A percentile compares a stretch with the other conserved stretches of the same genome.
These are phyloP conservation scores for Neoarius graeffei DNA, from an alignment of 2,113 vertebrate species.

Conservation along the genomic window DNA sequence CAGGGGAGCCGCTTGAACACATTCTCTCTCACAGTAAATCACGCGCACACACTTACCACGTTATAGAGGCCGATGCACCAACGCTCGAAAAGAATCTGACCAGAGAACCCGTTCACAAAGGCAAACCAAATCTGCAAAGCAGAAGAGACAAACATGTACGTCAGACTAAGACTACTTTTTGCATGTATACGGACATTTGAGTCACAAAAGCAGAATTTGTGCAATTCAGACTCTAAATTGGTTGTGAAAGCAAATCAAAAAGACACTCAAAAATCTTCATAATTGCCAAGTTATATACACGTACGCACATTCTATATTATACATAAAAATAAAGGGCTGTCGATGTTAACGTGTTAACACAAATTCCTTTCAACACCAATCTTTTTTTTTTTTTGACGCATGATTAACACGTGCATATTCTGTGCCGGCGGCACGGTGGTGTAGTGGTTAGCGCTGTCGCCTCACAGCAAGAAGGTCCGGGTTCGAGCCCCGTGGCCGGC, in stretches of 20 bases:
- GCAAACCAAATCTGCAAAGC: slow-evolving; percentile 94
- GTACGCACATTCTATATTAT: not conserved
- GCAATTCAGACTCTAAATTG: not conserved
- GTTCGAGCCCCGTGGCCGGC: too few relatives aligned
- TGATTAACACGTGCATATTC: too few relatives aligned
- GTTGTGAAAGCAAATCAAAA: not conserved
- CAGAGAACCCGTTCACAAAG: slow-evolving; percentile 98
- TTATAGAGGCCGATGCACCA: slow-evolving; percentile 99
- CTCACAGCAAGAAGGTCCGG: too few relatives aligned
- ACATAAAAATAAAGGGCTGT: too few relatives aligned
- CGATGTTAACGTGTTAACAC: too few relatives aligned
- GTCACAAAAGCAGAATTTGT: not conserved
- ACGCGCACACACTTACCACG: slow-evolving; percentile 85
- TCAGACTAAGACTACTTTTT: not conserved
- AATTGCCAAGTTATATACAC: not conserved
- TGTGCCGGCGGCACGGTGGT: too few relatives aligned
- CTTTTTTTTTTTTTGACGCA: too few relatives aligned
- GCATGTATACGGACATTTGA: too few relatives aligned
- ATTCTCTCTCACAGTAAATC: slow-evolving; percentile 51
- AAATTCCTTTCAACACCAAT: too few relatives aligned
- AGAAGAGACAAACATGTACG: slow-evolving; percentile 44
- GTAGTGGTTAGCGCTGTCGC: too few relatives aligned
- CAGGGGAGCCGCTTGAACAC: slow-evolving; percentile 45
- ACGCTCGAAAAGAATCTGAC: slow-evolving; percentile 97
- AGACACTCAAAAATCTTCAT: not conserved